Percentiles rank a stretch among this genome's conserved stretches.
Evolutionary conservation across 2,113 vertebrate species (phyloP).

Genomic region (Boleophthalmus pectinirostris): DNA sequence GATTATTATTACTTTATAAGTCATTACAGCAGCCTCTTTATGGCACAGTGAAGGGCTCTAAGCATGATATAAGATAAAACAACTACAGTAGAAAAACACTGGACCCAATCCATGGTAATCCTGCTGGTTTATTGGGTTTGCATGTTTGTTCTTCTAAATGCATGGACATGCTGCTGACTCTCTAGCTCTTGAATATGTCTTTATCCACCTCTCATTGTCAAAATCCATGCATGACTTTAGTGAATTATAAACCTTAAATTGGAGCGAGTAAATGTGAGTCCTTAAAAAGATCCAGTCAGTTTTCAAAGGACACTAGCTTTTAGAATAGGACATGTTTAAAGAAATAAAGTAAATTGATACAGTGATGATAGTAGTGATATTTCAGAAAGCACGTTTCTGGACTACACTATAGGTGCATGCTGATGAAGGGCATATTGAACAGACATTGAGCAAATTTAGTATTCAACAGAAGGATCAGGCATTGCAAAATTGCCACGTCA

Average conservation of each 20-base stretch:
- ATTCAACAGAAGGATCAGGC: conserved; percentile 29
- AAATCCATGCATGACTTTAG: background rate
- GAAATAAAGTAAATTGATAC: background rate
- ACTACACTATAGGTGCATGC: conserved; percentile 10
- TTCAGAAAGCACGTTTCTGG: background rate
- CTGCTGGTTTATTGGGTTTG: background rate
- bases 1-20: background rate
- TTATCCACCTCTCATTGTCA: too few species aligned
- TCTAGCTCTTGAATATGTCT: background rate
- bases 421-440: conserved; percentile 21
- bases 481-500: conserved; percentile 39
- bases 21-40: background rate
- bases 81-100: background rate
- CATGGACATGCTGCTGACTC: too few species aligned
- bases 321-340: background rate
- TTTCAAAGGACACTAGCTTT: background rate
- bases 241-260: background rate
- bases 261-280: background rate
- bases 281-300: background rate
- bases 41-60: background rate
- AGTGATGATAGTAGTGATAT: background rate
- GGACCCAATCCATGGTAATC: background rate
- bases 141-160: background rate
- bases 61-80: background rate
- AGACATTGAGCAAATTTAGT: conserved; percentile 22